Conservation (phyloP, 1,140 invertebrate species). For the Phortica variegata region DNA sequence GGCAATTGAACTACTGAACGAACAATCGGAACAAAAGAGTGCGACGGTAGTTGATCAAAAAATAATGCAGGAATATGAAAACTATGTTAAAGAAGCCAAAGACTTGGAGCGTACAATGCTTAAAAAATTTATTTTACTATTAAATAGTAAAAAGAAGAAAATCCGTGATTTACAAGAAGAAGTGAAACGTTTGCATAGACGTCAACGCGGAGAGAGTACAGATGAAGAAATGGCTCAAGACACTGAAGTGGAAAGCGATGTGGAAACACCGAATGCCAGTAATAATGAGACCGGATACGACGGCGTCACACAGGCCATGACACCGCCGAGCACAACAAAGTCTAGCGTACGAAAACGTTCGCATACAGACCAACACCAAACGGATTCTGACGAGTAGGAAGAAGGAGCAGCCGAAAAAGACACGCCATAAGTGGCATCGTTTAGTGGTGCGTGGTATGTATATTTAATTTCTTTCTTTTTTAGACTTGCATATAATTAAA, state of each 20-base stretch:
- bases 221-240: neutral
- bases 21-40: neutral
- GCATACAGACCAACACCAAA: too few relatives aligned
- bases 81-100: constrained; percentile 20
- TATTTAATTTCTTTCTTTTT: neutral
- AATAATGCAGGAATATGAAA: constrained; percentile 21
- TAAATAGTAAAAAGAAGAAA: constrained; percentile 33
- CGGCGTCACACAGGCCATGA: constrained; percentile 2
- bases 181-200: neutral
- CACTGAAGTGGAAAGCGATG: neutral
- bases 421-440: neutral
- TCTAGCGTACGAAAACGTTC: too few relatives aligned
- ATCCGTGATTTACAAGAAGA: constrained; percentile 23
- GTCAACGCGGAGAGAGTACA: too few relatives aligned
- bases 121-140: constrained; percentile 27
- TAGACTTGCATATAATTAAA: neutral
- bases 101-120: constrained; percentile 16
- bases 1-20: constrained; percentile 19
- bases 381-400: too few relatives aligned
- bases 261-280: neutral
- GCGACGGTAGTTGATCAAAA: neutral
- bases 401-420: neutral
- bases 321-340: neutral
- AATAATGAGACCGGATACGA: too few relatives aligned
- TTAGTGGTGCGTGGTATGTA: too few relatives aligned